These are phyloP conservation scores for Panzeria rudis DNA, from an alignment of 2,888 invertebrate genomes.

Conservation along the genomic window DNA sequence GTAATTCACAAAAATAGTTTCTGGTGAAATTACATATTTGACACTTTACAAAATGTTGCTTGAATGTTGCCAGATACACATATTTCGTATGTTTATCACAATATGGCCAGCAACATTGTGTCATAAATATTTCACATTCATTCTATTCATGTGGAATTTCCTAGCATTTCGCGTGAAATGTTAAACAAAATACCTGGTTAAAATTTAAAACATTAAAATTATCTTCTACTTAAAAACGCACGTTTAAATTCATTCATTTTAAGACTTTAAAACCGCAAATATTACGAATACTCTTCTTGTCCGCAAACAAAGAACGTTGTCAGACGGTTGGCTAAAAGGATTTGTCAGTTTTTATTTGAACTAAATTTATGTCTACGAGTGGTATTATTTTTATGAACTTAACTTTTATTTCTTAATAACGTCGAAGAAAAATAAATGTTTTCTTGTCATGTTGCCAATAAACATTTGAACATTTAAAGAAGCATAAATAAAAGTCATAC, in stretches of 20 bases:
- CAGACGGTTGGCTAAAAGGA: conserved; percentile 62
- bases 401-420: conserved; percentile 67
- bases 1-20: no score
- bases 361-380: conserved; percentile 57
- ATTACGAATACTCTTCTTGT: background rate
- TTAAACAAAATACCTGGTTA: no score
- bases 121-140: no score
- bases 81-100: no score
- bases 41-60: no score
- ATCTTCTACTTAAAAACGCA: background rate
- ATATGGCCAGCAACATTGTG: no score
- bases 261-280: conserved; percentile 12
- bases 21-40: no score
- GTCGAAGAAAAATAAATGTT: conserved; percentile 52
- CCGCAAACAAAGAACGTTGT: conserved; percentile 12
- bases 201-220: no score
- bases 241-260: conserved; percentile 25
- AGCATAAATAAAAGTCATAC: conserved; percentile 51
- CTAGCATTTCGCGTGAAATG: no score
- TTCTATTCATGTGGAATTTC: no score
- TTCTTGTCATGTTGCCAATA: conserved; percentile 69
- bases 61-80: no score
- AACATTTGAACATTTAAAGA: conserved; percentile 53
- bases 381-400: conserved; percentile 69
- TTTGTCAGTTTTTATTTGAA: conserved; percentile 67